Evolutionary conservation across 30 jellyfish, hydroid and myxozoan species (phyloP).

Genomic region (Kudoa iwatai): DNA sequence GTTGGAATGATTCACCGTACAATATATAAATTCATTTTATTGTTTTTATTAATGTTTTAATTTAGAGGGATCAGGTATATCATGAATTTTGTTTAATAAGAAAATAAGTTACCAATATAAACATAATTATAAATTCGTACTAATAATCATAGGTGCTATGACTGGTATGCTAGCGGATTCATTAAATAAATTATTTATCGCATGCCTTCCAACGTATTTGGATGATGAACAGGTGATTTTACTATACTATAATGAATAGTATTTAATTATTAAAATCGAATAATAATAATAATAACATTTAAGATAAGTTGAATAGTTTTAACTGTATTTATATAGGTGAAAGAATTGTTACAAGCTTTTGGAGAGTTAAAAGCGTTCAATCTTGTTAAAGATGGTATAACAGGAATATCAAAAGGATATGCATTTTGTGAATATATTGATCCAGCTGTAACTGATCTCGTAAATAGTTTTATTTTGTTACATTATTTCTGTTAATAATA

Average conservation of each 20-base stretch:
- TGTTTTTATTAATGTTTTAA: too few species aligned
- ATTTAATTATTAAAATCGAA: too few species aligned
- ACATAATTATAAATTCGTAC: too few species aligned
- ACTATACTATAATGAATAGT: too few species aligned
- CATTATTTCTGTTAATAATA: neutral
- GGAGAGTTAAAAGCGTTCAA: slow-evolving; percentile 82
- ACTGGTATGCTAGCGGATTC: too few species aligned
- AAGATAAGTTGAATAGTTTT: neutral
- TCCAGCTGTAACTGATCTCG: slow-evolving; percentile 47
- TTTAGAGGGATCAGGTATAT: too few species aligned
- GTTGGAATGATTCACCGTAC: too few species aligned
- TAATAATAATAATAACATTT: too few species aligned
- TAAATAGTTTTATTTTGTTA: slow-evolving; percentile 1
- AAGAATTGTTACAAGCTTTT: slow-evolving; percentile 41
- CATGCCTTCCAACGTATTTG: neutral
- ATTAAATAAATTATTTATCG: slow-evolving; percentile 1
- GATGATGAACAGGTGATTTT: neutral
- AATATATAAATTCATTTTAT: too few species aligned
- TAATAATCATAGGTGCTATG: too few species aligned
- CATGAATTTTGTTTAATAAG: too few species aligned
- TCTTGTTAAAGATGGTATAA: slow-evolving; percentile 62
- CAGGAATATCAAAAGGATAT: slow-evolving; percentile 83
- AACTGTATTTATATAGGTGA: slow-evolving; percentile 11
- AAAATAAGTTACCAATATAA: too few species aligned
- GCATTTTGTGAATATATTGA: slow-evolving; percentile 93